Evolutionary conservation across 2,888 invertebrate species (phyloP).

Genomic region (Dolichomitus sp.): DNA sequence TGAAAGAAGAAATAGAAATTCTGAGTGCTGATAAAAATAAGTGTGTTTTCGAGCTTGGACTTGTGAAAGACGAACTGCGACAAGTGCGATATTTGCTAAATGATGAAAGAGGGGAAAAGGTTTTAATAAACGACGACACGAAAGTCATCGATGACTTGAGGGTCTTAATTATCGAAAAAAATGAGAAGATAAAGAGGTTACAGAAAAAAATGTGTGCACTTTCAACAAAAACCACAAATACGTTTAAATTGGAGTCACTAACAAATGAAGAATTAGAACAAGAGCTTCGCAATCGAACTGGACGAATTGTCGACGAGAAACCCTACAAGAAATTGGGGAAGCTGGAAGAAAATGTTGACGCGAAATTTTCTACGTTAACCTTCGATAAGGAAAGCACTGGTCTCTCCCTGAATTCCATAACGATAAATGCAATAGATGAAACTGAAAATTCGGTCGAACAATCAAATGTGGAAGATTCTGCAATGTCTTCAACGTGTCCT

Average conservation of each 20-base stretch:
- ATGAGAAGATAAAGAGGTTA: constrained; percentile 51
- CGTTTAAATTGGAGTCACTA: constrained; percentile 23
- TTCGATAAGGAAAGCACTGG: constrained; percentile 44
- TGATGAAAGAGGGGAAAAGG: constrained; percentile 54
- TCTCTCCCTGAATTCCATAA: constrained; percentile 21
- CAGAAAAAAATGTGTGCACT: constrained; percentile 24
- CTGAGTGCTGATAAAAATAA: constrained; percentile 74
- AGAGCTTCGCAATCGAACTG: constrained; percentile 54
- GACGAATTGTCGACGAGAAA: not conserved
- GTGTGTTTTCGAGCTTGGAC: constrained; percentile 70
- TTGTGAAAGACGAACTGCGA: constrained; percentile 72
- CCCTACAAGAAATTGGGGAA: constrained; percentile 52
- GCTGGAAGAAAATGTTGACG: constrained; percentile 37
- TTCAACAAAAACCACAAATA: constrained; percentile 31
- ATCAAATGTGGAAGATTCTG: constrained; percentile 7
- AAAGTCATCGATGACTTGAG: constrained; percentile 62
- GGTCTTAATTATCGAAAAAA: constrained; percentile 62
- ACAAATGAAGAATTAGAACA: constrained; percentile 62
- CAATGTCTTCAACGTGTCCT: constrained; percentile 18
- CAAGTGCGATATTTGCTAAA: constrained; percentile 65
- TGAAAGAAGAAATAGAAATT: constrained; percentile 71
- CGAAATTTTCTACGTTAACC: constrained; percentile 55
- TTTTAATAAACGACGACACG: constrained; percentile 12
- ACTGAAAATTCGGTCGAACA: constrained; percentile 53
- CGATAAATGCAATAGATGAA: constrained; percentile 46